Percentiles rank a stretch among this genome's conserved stretches.
phyloP scores from a whole-genome alignment of 2,113 vertebrate species.

The Girardinichthys multiradiatus region DNA sequence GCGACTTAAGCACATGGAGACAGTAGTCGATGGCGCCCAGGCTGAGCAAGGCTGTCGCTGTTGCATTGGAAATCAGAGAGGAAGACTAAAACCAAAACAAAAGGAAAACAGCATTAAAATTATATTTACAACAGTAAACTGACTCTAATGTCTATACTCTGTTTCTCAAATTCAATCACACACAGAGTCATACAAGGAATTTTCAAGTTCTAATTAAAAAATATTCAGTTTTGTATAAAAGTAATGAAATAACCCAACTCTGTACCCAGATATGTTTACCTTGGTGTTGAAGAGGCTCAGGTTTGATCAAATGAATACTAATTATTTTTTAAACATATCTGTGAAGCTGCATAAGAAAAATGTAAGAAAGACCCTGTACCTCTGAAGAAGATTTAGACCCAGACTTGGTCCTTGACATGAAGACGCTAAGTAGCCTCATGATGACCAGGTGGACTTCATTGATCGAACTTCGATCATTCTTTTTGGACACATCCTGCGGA shows the following conservation, averaged over 20 bases:
- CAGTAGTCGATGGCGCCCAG: slow-evolving; percentile 97
- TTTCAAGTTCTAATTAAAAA: background rate
- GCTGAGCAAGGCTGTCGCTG: slow-evolving; percentile 93
- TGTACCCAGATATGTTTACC: no score
- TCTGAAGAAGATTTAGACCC: slow-evolving; percentile 96
- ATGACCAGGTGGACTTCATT: slow-evolving; percentile 98
- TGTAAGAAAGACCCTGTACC: slow-evolving; percentile 73
- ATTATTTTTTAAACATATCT: no score
- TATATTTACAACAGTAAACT: background rate
- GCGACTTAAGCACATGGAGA: slow-evolving; percentile 93
- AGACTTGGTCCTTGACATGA: slow-evolving; percentile 99
- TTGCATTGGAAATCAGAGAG: slow-evolving; percentile 97
- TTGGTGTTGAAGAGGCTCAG: background rate
- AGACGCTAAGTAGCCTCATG: slow-evolving; percentile 97
- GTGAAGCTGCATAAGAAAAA: background rate
- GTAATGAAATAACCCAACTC: no score
- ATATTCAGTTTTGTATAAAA: no score
- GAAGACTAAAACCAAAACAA: slow-evolving; percentile 84
- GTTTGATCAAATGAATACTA: background rate
- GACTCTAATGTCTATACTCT: background rate
- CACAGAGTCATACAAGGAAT: no score
- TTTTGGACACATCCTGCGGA: slow-evolving; percentile 92
- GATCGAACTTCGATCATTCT: slow-evolving; percentile 91
- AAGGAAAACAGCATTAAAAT: slow-evolving; percentile 18
- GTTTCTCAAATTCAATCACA: background rate